Evolutionary conservation across 2,888 invertebrate genomes (phyloP), one percentile per base, ranked within the genome.

Genomic region (Ecliptopera silaceata): DNA sequence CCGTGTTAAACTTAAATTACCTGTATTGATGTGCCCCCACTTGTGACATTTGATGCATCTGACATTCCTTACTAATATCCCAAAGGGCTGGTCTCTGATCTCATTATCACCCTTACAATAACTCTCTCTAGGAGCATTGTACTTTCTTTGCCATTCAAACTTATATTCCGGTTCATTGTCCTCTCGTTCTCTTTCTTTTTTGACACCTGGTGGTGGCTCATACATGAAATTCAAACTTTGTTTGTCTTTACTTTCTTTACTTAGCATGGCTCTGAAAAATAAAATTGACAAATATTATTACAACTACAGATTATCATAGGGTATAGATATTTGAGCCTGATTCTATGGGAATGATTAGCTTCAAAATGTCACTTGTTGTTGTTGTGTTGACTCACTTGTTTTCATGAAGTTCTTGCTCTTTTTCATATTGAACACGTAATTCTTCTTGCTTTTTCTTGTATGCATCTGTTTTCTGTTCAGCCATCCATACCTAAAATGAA

Each of bases 91-190:
- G 88, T 99, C 99, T 57, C 97, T 93, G 73, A 99, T 99, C 83
- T 98, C 97, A 64, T 98, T 97, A 81, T 99, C 98, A 13, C 98
- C 98, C 84, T 99, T 99, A 74, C 99, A 98, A 82, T 98, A 99
- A 72, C 98, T 98, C 88, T 99, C 99, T 82, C 99, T 93, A 0
- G 99, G 99, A 4, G 99, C 99, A 91, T 99, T 99, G 76, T 98
- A 99, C 82, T 99, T 99, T 42, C 99, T 93, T 86, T 99, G 99
- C 99, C 99, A 99, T 80, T 99, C 99, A 91, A 99, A 99, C 86
- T 99, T 99, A 75, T 97, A 99, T 74, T 99, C 99, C 0, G 97
- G 97, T 79, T 98, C 98, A 79, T 97, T 96, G 71, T 97, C 97
- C 80, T 97, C 97, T 62, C 96, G 95, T 82, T 97, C 97, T 48